Conservation (phyloP, 1,140 invertebrate species). For the Platorchestia sp. region DNA sequence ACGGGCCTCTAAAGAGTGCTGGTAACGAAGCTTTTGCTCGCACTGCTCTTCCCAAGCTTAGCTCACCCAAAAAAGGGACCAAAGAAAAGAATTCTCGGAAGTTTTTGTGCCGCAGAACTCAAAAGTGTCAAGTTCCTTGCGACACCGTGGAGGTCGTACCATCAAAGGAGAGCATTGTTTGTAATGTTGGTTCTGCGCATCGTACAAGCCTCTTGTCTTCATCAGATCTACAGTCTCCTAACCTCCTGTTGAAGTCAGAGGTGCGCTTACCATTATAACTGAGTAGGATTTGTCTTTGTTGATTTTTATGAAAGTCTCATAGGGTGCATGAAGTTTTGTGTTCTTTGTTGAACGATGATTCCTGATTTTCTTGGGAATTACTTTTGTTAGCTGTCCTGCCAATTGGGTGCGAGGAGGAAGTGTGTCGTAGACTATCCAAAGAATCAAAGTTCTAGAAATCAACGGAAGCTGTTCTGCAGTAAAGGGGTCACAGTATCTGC, state of each 20-base stretch:
- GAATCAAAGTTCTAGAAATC: neutral
- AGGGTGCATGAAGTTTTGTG: neutral
- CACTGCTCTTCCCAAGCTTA: neutral
- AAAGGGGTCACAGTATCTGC: neutral
- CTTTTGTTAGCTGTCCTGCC: neutral
- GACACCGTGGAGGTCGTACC: neutral
- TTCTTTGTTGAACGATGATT: neutral
- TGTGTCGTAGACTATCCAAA: neutral
- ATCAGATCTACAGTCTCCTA: neutral
- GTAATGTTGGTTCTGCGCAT: conserved; percentile 34
- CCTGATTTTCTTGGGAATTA: neutral
- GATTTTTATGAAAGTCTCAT: neutral
- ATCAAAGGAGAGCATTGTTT: conserved; percentile 23
- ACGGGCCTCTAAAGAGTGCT: neutral
- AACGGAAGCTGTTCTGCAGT: neutral
- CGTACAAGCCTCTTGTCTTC: conserved; percentile 7
- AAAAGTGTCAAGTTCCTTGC: neutral
- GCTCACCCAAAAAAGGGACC: conserved; percentile 22
- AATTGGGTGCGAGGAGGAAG: neutral
- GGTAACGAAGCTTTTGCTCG: neutral
- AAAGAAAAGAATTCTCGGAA: conserved; percentile 24
- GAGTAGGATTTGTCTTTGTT: neutral
- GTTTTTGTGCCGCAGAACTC: neutral
- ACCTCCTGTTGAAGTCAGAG: neutral
- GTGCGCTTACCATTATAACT: neutral